These are phyloP conservation scores for Chiloscyllium plagiosum DNA, from an alignment of 2,113 vertebrate species.

Conservation along the genomic window DNA sequence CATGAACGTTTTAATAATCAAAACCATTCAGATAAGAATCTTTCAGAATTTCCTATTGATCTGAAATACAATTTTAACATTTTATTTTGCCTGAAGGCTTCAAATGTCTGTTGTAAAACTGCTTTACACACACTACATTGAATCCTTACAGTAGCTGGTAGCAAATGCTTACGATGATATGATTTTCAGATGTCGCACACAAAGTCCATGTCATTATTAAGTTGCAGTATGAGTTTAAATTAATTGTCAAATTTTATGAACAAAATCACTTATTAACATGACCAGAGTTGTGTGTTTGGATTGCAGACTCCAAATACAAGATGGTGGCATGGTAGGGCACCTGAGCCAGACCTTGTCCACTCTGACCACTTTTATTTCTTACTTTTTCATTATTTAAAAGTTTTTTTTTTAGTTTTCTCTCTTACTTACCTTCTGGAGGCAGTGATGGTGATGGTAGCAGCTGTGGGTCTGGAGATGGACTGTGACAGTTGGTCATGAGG, in stretches of 20 bases:
- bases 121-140: background rate
- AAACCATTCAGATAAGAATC: background rate
- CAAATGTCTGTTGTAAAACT: background rate
- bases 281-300: background rate
- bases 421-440: too few relatives aligned
- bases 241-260: background rate
- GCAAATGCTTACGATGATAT: background rate
- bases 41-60: background rate
- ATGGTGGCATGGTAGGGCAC: too few relatives aligned
- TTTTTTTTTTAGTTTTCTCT: too few relatives aligned
- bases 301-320: background rate
- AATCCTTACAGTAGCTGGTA: background rate
- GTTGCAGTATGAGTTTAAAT: background rate
- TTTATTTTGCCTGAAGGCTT: slow-evolving; percentile 8
- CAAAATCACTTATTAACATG: background rate
- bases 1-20: slow-evolving; percentile 28
- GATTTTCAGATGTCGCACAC: background rate
- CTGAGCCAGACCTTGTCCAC: too few relatives aligned
- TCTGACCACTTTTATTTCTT: too few relatives aligned
- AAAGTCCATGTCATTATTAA: background rate
- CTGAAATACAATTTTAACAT: slow-evolving; percentile 19
- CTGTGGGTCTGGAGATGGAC: too few relatives aligned
- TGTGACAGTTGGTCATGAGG: too few relatives aligned
- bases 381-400: too few relatives aligned
- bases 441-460: too few relatives aligned